Base-by-base conservation (phyloP, 2,797 vertebrate genomes). In the Arnoldichthys spilopterus region DNA sequence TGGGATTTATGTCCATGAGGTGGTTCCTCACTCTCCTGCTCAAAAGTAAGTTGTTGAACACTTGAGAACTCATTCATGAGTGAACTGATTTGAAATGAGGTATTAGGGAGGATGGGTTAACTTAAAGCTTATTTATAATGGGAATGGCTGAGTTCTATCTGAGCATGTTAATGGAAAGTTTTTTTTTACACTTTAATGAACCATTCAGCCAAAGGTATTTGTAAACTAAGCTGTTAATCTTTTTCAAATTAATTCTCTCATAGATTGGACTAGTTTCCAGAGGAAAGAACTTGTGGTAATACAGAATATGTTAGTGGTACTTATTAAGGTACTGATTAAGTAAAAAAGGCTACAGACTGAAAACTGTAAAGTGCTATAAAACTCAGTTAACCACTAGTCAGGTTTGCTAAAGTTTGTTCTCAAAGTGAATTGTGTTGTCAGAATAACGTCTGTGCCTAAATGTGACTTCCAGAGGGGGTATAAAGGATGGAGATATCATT, bases 1-100 rank as follows among this genome's bases (percentile, higher is more conserved):
- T 70, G 97, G 97, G 51, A 97, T 98, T 84, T 98, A 96, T 0
- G 96, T 98, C 76, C 96, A 97, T 5, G 96, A 97, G 81, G 96
- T 98, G 2, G 87, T 95, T 77, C 93, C 96, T 53, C 93, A 96
- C 79, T 98, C 97, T 20, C 97, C 97, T 67, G 96, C 96, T 79
- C 92, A 97, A 58, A 96, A 96, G 97, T 98, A 92, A 16, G 93
- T 76, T 69, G 26, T 12, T 16, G 47, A 47, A 63, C 9, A n/a
- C 13, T 18, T 56, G 28, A n/a, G 40, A 62, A 53, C 30, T 72
- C 54, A 76, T 47, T 28, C 12, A 49, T n/a, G n/a, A n/a, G n/a
- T n/a, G n/a, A n/a, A n/a, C n/a, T n/a, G n/a, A n/a, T n/a, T n/a
- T n/a, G n/a, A n/a, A n/a, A n/a, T n/a, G n/a, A n/a, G n/a, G n/a